These are phyloP conservation scores for Pollimyrus isidori DNA, from an alignment of 2,113 vertebrate genomes.

Conservation along the genomic window DNA sequence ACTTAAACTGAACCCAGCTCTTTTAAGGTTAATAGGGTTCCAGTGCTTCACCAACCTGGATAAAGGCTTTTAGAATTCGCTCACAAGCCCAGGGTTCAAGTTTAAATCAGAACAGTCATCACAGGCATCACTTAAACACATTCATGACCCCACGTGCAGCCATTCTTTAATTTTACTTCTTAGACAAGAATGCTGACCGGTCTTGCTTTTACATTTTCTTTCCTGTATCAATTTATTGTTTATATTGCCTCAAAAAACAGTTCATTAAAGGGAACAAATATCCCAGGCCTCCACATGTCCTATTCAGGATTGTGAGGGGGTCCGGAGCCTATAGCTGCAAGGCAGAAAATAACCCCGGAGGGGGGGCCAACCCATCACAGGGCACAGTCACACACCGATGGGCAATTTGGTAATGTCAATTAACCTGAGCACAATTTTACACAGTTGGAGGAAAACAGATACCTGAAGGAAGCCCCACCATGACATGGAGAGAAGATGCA, in stretches of 20 bases:
- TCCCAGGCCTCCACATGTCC: neutral
- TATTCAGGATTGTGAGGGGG: too few relatives aligned
- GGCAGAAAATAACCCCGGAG: too few relatives aligned
- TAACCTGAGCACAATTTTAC: neutral
- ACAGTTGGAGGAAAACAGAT: neutral
- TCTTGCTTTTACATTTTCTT: neutral
- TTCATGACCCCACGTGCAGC: neutral
- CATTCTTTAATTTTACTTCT: neutral
- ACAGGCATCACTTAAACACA: neutral
- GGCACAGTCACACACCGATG: too few relatives aligned
- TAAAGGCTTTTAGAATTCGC: neutral
- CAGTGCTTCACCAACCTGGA: neutral
- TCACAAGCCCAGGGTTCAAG: neutral
- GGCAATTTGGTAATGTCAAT: neutral
- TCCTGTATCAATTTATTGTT: neutral
- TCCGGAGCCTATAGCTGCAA: too few relatives aligned
- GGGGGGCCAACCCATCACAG: too few relatives aligned
- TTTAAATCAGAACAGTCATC: neutral
- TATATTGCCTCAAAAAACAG: too few relatives aligned
- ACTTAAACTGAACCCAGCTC: neutral
- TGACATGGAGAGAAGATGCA: neutral
- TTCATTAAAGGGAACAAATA: neutral
- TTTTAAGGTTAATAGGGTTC: neutral
- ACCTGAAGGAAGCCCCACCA: neutral
- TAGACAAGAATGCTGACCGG: neutral